Conservation (phyloP, 2,797 vertebrate genomes). For the Labeo calbasu region DNA sequence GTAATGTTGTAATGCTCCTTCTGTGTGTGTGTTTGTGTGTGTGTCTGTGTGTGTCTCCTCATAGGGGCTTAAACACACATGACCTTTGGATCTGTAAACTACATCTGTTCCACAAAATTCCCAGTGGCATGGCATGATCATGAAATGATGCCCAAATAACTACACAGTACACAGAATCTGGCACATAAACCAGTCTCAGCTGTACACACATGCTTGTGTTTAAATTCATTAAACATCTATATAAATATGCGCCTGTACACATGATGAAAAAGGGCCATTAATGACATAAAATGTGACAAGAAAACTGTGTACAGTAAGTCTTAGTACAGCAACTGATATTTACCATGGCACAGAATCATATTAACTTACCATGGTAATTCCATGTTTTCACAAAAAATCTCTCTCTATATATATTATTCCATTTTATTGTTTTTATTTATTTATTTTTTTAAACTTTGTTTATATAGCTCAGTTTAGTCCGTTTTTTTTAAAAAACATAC, state of each 20-base stretch:
- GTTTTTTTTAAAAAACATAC: background rate
- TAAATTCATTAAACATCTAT: background rate
- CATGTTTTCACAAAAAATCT: background rate
- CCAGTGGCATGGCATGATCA: conserved; percentile 6
- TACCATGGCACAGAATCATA: background rate
- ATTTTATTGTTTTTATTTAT: too few relatives aligned
- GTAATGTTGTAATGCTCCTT: background rate
- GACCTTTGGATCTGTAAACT: conserved; percentile 77
- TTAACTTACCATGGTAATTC: background rate
- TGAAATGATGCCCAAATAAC: conserved; percentile 10
- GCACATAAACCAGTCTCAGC: conserved; percentile 3
- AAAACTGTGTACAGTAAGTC: background rate
- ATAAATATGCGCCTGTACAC: background rate
- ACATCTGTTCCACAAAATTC: conserved; percentile 52
- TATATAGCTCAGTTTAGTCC: background rate
- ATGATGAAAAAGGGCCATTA: background rate
- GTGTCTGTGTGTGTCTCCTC: background rate
- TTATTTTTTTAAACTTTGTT: background rate
- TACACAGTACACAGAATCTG: conserved; percentile 26
- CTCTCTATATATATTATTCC: background rate
- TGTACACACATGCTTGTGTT: background rate
- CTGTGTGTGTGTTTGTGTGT: background rate
- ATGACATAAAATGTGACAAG: background rate
- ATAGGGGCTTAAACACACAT: conserved; percentile 63
- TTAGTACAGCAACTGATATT: background rate